Conservation (phyloP, 2,797 vertebrate genomes). For the Lepus oiostolus region DNA sequence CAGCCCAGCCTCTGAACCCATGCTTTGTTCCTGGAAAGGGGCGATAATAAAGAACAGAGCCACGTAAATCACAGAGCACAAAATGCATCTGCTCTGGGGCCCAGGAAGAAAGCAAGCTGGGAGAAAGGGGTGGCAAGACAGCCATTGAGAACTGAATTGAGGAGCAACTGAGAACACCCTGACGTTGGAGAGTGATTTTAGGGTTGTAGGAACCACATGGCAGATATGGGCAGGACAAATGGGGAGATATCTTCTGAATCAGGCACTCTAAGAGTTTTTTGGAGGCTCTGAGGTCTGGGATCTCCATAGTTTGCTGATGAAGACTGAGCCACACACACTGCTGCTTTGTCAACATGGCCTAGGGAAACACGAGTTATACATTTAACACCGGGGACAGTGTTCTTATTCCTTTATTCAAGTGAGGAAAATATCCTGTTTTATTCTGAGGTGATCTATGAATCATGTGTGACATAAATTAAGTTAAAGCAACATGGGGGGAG, state of each 20-base stretch:
- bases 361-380: neutral
- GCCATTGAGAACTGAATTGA: neutral
- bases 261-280: neutral
- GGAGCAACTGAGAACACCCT: neutral
- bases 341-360: neutral
- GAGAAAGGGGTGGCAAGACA: neutral
- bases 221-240: neutral
- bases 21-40: conserved; percentile 41
- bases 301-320: neutral
- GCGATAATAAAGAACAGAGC: conserved; percentile 14
- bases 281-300: neutral
- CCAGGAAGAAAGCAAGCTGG: neutral
- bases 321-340: neutral
- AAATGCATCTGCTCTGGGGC: neutral
- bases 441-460: conserved; percentile 62
- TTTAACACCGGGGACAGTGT: neutral
- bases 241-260: neutral
- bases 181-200: neutral
- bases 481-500: neutral
- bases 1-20: neutral
- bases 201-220: neutral
- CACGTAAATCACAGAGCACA: neutral
- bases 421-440: conserved; percentile 26
- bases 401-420: conserved; percentile 13
- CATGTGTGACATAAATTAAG: conserved; percentile 56